Evolutionary conservation across 2,888 invertebrate genomes (phyloP).

Genomic region (Drosophila percnosoma): DNA sequence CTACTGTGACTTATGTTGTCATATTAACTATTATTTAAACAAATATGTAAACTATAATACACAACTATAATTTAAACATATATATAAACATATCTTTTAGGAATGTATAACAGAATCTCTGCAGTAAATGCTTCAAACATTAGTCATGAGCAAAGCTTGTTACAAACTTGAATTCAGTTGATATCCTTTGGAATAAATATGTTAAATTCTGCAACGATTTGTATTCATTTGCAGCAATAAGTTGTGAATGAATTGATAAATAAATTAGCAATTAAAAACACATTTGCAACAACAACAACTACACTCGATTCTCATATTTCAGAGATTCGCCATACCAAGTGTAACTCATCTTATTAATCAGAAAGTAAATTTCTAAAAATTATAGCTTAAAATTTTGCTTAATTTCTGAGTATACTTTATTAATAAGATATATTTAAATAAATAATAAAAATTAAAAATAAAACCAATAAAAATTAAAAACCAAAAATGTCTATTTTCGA

Average conservation of each 20-base stretch:
- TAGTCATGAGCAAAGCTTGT: neutral
- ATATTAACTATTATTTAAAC: no score
- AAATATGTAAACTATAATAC: neutral
- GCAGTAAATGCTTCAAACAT: neutral
- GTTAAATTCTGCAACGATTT: neutral
- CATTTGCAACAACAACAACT: neutral
- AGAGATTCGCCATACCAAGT: no score
- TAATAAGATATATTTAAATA: no score
- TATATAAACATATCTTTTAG: neutral
- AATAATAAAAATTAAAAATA: no score
- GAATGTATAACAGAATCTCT: neutral
- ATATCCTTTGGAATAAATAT: rapidly evolving
- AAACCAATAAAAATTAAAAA: no score
- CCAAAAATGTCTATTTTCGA: no score
- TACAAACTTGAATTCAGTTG: neutral
- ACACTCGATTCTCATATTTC: neutral
- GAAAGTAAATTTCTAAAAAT: neutral
- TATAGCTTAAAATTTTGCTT: no score
- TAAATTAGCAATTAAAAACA: neutral
- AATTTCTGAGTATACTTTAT: no score
- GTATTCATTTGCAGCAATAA: neutral
- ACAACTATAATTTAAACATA: neutral
- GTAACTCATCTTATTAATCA: neutral
- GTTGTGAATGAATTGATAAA: neutral
- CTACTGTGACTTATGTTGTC: neutral